Percentiles rank a stretch among this genome's conserved stretches.
Conservation (phyloP, 35 echinoderm and acorn worm species). For the Ophiothrix spiculata region DNA sequence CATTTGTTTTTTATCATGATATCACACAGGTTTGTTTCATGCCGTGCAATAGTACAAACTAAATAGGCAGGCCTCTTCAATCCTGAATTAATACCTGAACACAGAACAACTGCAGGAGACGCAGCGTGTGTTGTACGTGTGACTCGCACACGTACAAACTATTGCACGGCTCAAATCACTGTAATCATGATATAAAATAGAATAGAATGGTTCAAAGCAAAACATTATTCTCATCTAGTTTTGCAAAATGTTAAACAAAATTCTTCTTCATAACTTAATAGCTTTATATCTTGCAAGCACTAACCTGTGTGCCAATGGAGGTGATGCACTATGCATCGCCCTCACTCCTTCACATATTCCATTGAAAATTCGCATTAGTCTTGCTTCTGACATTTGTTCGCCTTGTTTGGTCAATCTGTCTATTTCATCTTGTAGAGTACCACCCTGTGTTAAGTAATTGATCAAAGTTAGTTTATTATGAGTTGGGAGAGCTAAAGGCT, state of each 20-base stretch:
- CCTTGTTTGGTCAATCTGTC: conserved; percentile 61
- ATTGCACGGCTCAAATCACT: too few species aligned
- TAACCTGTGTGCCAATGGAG: conserved; percentile 89
- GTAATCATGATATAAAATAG: too few species aligned
- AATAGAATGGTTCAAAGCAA: too few species aligned
- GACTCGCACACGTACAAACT: too few species aligned
- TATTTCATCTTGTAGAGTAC: conserved; percentile 85
- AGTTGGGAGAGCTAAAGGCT: neutral
- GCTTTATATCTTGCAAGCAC: neutral
- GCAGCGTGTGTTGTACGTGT: too few species aligned
- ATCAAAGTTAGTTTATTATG: neutral
- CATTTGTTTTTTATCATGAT: too few species aligned
- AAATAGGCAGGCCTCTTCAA: too few species aligned
- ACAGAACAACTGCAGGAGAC: too few species aligned
- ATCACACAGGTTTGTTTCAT: too few species aligned
- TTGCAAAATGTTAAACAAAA: neutral
- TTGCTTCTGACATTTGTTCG: conserved; percentile 50
- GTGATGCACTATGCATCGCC: conserved; percentile 74
- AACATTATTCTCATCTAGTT: too few species aligned
- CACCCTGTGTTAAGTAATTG: conserved; percentile 57
- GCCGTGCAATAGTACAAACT: too few species aligned
- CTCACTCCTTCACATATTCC: conserved; percentile 94
- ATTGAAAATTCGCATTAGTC: conserved; percentile 67
- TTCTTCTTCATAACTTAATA: neutral
- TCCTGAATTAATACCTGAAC: too few species aligned